A percentile compares a stretch with the other conserved stretches of the same genome.
These are phyloP conservation scores for Vipera latastei DNA, from an alignment of 2,797 vertebrate species.

Conservation along the genomic window DNA sequence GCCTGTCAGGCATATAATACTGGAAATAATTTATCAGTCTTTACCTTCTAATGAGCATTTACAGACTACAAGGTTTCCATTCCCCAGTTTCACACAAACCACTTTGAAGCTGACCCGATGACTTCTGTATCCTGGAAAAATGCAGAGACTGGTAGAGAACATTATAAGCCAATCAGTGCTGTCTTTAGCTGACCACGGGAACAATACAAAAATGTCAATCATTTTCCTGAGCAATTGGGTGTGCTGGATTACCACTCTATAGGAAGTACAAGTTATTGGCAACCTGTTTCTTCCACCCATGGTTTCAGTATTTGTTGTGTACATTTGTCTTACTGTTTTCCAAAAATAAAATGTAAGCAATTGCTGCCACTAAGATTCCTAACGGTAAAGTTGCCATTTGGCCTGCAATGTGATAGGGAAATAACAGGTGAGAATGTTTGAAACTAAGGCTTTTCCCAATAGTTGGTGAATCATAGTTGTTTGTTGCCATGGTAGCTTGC, in stretches of 20 bases:
- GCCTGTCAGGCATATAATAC: neutral
- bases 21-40: neutral
- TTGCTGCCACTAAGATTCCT: neutral
- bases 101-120: conserved; percentile 10
- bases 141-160: neutral
- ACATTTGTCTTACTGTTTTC: neutral
- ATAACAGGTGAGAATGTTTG: neutral
- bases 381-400: neutral
- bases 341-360: neutral
- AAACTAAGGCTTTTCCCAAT: neutral
- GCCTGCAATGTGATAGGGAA: neutral
- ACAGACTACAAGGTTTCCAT: neutral
- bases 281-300: neutral
- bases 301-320: neutral
- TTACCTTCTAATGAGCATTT: neutral
- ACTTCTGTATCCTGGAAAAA: neutral
- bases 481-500: neutral
- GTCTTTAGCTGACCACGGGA: neutral
- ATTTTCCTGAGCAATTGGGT: neutral
- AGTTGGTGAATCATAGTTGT: neutral
- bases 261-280: neutral
- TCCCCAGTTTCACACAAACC: neutral
- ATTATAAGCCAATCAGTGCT: neutral
- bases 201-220: neutral
- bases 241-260: neutral